phyloP scores from a whole-genome alignment of 2,888 invertebrate genomes.

The Drosophila neutralis region DNA sequence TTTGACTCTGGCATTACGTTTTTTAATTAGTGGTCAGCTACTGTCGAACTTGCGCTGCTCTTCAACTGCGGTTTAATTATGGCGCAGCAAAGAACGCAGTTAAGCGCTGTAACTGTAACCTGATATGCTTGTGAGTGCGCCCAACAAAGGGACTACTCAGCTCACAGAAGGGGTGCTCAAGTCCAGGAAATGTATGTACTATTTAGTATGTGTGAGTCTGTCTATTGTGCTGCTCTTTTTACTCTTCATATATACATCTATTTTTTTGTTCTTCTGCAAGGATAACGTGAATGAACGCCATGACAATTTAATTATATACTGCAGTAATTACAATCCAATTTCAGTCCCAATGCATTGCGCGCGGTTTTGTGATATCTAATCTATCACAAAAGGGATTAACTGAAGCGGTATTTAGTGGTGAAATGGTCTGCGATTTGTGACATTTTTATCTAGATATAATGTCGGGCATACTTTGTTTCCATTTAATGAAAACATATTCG shows the following conservation, averaged over 20 bases:
- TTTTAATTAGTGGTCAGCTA: slow-evolving; percentile 72
- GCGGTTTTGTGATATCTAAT: slow-evolving; percentile 57
- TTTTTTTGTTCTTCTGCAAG: slow-evolving; percentile 21
- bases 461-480: slow-evolving; percentile 44
- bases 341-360: slow-evolving; percentile 66
- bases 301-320: slow-evolving; percentile 76
- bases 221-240: slow-evolving; percentile 54
- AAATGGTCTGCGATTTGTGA: slow-evolving; percentile 62
- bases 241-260: slow-evolving; percentile 1
- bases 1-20: slow-evolving; percentile 56
- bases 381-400: slow-evolving; percentile 78
- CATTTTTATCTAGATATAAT: slow-evolving; percentile 58
- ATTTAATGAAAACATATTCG: slow-evolving; percentile 74
- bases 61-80: slow-evolving; percentile 75
- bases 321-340: slow-evolving; percentile 82
- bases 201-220: slow-evolving; percentile 17
- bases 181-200: slow-evolving; percentile 48
- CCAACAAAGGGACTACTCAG: slow-evolving; percentile 49
- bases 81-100: slow-evolving; percentile 48
- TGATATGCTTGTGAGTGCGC: slow-evolving; percentile 76
- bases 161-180: slow-evolving; percentile 64
- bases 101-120: slow-evolving; percentile 70
- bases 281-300: slow-evolving; percentile 65
- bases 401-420: slow-evolving; percentile 67
- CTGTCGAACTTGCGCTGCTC: slow-evolving; percentile 32